phyloP scores from a whole-genome alignment of 2,888 invertebrate species.

The Fragum whitleyi region DNA sequence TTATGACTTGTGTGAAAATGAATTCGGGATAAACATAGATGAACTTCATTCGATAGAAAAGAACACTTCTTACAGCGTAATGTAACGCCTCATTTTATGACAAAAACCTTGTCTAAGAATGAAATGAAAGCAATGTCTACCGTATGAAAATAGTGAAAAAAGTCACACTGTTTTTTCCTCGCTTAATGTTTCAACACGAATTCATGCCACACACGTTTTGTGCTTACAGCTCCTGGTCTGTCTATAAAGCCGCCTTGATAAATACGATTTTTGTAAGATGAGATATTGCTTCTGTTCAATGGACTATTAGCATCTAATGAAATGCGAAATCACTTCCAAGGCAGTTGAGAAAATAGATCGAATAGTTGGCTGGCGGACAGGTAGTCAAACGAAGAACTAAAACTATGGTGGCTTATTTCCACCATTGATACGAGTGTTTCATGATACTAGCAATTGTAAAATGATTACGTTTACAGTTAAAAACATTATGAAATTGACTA shows the following conservation, averaged over 20 bases:
- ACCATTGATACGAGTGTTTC: too few species aligned
- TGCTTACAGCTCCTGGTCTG: slow-evolving; percentile 1
- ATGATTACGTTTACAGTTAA: too few species aligned
- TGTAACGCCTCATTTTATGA: background rate
- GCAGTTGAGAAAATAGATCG: background rate
- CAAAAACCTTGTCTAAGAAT: background rate
- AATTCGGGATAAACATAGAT: too few species aligned
- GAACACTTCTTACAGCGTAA: background rate
- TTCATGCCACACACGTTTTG: background rate
- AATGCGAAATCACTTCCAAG: slow-evolving; percentile 9
- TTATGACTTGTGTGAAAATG: too few species aligned
- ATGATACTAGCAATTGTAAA: too few species aligned
- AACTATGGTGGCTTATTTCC: too few species aligned
- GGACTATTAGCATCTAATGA: slow-evolving; percentile 24
- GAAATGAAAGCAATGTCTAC: background rate
- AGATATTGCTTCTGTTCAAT: slow-evolving; percentile 9
- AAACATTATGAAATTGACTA: too few species aligned
- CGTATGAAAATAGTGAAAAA: background rate
- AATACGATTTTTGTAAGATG: background rate
- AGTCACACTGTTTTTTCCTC: background rate
- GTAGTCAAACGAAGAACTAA: too few species aligned
- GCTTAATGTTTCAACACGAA: background rate
- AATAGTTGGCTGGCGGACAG: background rate
- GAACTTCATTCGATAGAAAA: too few species aligned
- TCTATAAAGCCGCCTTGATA: background rate